Conservation (phyloP, 2,113 vertebrate species). For the Reinhardtius hippoglossoides region DNA sequence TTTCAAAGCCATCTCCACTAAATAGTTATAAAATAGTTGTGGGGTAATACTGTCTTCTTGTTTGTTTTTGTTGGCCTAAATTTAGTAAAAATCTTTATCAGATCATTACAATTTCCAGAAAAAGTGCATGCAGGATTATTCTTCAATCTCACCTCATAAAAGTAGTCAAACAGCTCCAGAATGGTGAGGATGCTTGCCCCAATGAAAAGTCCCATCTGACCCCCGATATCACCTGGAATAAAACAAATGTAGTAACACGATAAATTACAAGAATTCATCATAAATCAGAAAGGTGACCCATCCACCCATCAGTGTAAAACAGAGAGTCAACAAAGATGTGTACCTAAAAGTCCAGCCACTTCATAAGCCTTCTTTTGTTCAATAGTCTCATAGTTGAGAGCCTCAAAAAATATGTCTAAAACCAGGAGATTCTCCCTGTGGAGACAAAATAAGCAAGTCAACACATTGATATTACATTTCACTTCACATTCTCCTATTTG, state of each 20-base stretch:
- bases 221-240: constrained; percentile 89
- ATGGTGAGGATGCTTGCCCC: constrained; percentile 95
- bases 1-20: no score
- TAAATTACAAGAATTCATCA: neutral
- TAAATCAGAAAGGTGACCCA: neutral
- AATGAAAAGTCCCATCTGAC: constrained; percentile 96
- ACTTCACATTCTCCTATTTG: neutral
- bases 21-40: no score
- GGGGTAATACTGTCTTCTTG: no score
- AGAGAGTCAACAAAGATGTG: neutral
- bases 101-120: no score
- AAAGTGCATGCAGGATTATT: neutral
- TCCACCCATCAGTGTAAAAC: neutral
- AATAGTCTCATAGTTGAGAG: constrained; percentile 90
- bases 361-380: constrained; percentile 99
- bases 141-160: constrained; percentile 88
- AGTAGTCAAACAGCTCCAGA: constrained; percentile 92
- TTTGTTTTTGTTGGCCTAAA: no score
- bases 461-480: neutral
- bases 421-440: constrained; percentile 96
- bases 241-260: neutral
- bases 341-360: constrained; percentile 96
- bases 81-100: no score
- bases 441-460: constrained; percentile 18
- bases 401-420: constrained; percentile 87